Conservation (phyloP, 2,113 vertebrate genomes). For the Oreochromis tanganicae region DNA sequence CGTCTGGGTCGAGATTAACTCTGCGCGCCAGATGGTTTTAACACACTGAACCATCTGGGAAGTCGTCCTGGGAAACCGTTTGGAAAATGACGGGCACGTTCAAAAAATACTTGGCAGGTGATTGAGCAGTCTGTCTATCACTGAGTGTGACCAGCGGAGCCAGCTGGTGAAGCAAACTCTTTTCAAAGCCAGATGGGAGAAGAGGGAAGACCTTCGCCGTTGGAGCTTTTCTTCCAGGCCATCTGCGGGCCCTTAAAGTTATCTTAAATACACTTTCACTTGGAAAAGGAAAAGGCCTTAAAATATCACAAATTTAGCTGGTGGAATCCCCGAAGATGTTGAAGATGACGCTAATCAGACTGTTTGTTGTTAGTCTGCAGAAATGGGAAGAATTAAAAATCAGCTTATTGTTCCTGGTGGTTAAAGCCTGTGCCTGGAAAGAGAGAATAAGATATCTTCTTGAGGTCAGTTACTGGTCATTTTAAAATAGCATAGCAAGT, state of each 20-base stretch:
- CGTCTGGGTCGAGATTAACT: background rate
- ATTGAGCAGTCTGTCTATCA: background rate
- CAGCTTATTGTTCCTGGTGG: background rate
- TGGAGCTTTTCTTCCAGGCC: rapidly evolving
- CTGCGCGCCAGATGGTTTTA: background rate
- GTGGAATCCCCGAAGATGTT: background rate
- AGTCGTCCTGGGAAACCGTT: background rate
- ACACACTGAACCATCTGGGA: background rate
- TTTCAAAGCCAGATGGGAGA: background rate
- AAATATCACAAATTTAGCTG: background rate
- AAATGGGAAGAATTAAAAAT: background rate
- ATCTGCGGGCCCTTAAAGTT: background rate
- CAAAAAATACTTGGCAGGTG: background rate
- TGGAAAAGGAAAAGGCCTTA: background rate
- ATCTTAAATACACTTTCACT: background rate
- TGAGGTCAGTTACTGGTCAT: background rate
- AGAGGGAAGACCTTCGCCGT: background rate
- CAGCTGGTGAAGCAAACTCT: background rate
- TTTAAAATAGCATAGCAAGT: background rate
- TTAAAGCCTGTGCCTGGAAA: background rate
- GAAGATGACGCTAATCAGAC: background rate
- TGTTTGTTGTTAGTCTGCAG: background rate
- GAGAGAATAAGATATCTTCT: background rate
- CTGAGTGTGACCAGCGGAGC: background rate
- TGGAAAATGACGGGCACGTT: background rate